Percentiles rank a stretch among this genome's conserved stretches.
Conservation (phyloP, 2,797 vertebrate species). For the Rhyacichthys aspro region DNA sequence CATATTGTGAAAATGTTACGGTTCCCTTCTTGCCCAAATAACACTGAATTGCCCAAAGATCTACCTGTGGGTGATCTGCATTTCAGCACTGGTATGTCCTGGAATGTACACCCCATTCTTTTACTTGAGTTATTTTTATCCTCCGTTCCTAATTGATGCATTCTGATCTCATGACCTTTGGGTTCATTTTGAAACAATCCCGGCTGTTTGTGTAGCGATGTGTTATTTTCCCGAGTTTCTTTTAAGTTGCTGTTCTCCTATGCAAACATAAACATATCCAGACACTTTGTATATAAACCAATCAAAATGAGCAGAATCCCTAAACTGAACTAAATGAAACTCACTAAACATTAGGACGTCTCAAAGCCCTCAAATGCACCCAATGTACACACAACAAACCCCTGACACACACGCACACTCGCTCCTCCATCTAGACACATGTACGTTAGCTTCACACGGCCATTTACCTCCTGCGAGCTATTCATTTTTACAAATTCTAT, state of each 20-base stretch:
- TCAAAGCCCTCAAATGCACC: constrained; percentile 41
- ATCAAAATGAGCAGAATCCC: constrained; percentile 56
- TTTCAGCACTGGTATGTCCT: constrained; percentile 14
- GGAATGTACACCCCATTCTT: constrained; percentile 25
- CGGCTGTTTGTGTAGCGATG: too few relatives aligned
- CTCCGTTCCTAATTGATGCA: background rate
- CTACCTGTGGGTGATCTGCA: constrained; percentile 25
- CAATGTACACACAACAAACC: constrained; percentile 14
- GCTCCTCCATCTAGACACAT: constrained; percentile 20
- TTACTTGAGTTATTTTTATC: background rate
- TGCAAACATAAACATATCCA: background rate
- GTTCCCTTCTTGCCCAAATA: constrained; percentile 45
- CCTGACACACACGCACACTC: constrained; percentile 2
- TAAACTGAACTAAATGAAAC: constrained; percentile 65
- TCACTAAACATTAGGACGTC: constrained; percentile 84
- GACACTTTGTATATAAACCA: constrained; percentile 15
- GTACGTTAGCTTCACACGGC: constrained; percentile 71
- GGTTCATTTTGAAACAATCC: too few relatives aligned
- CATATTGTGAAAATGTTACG: constrained; percentile 65
- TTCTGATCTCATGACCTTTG: too few relatives aligned
- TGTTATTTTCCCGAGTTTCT: background rate
- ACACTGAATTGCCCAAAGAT: constrained; percentile 20
- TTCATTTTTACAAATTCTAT: constrained; percentile 93
- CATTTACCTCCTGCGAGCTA: constrained; percentile 88
- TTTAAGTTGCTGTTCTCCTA: background rate